Percentiles rank a stretch among this genome's conserved stretches.
phyloP scores from a whole-genome alignment of 2,113 vertebrate genomes.

The Tor tambroides region DNA sequence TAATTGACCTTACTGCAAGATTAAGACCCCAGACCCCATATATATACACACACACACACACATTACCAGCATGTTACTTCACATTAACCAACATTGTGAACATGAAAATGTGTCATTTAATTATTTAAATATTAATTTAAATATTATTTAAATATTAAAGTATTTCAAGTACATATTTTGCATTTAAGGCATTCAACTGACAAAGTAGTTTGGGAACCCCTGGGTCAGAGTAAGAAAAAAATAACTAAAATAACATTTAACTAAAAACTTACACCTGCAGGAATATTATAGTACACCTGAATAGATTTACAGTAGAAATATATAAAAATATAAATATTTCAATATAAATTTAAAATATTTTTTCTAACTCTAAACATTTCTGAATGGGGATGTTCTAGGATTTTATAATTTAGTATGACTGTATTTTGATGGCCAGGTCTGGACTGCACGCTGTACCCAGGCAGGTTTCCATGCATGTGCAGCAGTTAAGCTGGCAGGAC shows the following conservation, averaged over 20 bases:
- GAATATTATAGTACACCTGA: background rate
- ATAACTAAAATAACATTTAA: background rate
- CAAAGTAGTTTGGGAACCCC: background rate
- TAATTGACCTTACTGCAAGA: conserved; percentile 44
- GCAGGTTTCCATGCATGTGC: conserved; percentile 50
- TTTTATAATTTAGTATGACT: background rate
- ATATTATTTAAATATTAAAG: too few species aligned
- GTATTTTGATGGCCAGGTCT: conserved; percentile 21
- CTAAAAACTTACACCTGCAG: background rate
- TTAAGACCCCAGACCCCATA: conserved; percentile 49
- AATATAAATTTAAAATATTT: background rate
- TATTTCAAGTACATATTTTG: too few species aligned
- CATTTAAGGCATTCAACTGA: too few species aligned
- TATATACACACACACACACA: too few species aligned
- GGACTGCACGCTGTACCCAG: conserved; percentile 48
- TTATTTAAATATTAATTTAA: background rate
- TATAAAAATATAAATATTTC: background rate
- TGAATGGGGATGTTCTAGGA: background rate
- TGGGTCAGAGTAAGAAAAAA: background rate
- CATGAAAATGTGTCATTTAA: background rate
- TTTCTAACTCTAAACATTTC: background rate
- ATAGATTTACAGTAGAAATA: background rate
- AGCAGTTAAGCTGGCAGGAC: conserved; percentile 37
- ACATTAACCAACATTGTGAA: background rate
- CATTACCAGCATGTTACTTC: too few species aligned